phyloP scores from a whole-genome alignment of 2,888 invertebrate species.

The Apodemia hepburni region DNA sequence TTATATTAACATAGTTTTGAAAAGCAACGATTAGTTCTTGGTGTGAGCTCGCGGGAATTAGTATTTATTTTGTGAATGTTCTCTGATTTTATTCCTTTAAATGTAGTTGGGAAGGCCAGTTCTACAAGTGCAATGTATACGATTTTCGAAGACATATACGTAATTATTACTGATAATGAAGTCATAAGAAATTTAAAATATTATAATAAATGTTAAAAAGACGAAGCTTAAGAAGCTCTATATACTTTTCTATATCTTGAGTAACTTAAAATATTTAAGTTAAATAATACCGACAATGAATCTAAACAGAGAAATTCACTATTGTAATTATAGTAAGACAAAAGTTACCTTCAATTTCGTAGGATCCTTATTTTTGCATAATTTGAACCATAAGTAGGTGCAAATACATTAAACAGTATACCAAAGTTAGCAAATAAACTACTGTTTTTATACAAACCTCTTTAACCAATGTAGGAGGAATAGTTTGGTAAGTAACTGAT shows the following conservation, averaged over 20 bases:
- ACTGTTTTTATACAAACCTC: conserved; percentile 26
- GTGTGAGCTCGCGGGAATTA: conserved; percentile 50
- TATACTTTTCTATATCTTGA: conserved; percentile 55
- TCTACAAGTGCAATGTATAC: conserved; percentile 79
- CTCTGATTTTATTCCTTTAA: conserved; percentile 50
- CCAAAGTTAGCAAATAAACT: conserved; percentile 78
- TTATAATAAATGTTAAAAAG: conserved; percentile 65
- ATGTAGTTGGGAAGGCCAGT: conserved; percentile 73
- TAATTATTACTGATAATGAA: conserved; percentile 74
- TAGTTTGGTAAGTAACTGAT: conserved; percentile 17
- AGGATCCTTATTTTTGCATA: conserved; percentile 52
- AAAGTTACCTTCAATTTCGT: conserved; percentile 72
- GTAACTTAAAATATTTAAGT: conserved; percentile 33
- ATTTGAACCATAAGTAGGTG: conserved; percentile 54
- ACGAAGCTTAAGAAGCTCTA: conserved; percentile 60
- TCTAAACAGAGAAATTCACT: conserved; percentile 48
- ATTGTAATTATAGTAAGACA: conserved; percentile 59
- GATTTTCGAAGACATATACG: conserved; percentile 79
- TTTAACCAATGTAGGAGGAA: conserved; percentile 15
- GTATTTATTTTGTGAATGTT: conserved; percentile 61
- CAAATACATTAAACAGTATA: conserved; percentile 70
- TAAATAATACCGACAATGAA: conserved; percentile 28
- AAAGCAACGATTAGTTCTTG: conserved; percentile 59
- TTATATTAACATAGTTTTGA: conserved; percentile 69
- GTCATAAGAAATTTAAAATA: conserved; percentile 68